Conservation (phyloP, 2,113 vertebrate genomes). For the Vanacampus margaritifer region DNA sequence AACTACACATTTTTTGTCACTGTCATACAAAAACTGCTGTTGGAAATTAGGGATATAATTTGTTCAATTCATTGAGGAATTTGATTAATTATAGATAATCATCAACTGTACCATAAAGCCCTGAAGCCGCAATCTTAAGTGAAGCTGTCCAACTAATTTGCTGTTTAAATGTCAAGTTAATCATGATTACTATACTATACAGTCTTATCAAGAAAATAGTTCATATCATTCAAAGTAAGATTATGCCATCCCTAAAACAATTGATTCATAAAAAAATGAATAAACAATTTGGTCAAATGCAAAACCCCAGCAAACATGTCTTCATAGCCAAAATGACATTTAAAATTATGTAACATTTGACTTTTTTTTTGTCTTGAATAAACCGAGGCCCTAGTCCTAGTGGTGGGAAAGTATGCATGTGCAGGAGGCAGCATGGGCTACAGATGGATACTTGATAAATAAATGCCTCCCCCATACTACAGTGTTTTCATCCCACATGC, state of each 20-base stretch:
- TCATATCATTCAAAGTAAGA: not conserved
- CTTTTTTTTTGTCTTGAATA: not conserved
- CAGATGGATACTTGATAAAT: conserved; percentile 72
- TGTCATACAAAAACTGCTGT: too few relatives aligned
- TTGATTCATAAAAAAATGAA: not conserved
- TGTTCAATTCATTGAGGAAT: not conserved
- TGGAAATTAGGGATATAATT: not conserved
- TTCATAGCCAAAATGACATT: not conserved
- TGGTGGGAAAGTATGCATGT: conserved; percentile 7
- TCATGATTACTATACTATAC: not conserved
- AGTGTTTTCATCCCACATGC: conserved; percentile 71
- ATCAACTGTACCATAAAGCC: not conserved
- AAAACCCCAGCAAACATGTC: not conserved
- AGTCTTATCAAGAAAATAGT: not conserved
- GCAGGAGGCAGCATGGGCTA: conserved; percentile 47
- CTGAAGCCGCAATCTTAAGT: not conserved
- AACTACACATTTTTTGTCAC: too few relatives aligned
- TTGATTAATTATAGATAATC: not conserved
- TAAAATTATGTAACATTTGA: not conserved
- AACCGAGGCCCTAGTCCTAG: not conserved
- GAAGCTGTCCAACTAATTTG: not conserved
- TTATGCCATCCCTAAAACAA: not conserved
- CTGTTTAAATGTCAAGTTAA: not conserved
- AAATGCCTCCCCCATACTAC: conserved; percentile 61
- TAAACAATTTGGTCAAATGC: not conserved